Conservation (phyloP, 1,140 invertebrate genomes). For the Neodiprion lecontei region DNA sequence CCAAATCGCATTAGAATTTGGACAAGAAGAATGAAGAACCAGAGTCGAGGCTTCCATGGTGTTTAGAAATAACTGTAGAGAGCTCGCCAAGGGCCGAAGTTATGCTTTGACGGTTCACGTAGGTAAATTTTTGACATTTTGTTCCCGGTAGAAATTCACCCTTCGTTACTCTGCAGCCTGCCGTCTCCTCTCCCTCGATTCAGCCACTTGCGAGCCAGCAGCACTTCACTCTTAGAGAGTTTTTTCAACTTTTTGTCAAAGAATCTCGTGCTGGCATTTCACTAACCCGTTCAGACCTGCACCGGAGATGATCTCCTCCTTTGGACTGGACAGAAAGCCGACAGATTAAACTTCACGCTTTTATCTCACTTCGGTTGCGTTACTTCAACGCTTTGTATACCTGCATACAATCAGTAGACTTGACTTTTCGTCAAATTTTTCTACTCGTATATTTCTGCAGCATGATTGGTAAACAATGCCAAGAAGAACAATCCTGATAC, state of each 20-base stretch:
- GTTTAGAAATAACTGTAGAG: too few species aligned
- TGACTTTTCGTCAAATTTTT: background rate
- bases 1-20: background rate
- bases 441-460: background rate
- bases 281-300: background rate
- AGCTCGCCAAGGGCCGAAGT: too few species aligned
- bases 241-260: background rate
- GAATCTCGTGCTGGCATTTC: background rate
- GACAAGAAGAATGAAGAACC: too few species aligned
- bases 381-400: background rate
- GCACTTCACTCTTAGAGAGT: background rate
- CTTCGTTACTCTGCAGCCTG: too few species aligned
- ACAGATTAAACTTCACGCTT: background rate
- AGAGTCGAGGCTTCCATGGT: too few species aligned
- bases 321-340: background rate
- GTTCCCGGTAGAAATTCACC: background rate
- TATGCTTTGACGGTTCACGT: background rate
- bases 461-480: too few species aligned
- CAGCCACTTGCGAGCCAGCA: background rate
- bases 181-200: too few species aligned
- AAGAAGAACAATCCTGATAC: too few species aligned
- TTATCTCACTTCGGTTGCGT: too few species aligned
- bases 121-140: background rate
- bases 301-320: background rate
- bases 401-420: background rate